phyloP scores from a whole-genome alignment of 2,888 invertebrate genomes.

The Pachycephus smyrnensis region DNA sequence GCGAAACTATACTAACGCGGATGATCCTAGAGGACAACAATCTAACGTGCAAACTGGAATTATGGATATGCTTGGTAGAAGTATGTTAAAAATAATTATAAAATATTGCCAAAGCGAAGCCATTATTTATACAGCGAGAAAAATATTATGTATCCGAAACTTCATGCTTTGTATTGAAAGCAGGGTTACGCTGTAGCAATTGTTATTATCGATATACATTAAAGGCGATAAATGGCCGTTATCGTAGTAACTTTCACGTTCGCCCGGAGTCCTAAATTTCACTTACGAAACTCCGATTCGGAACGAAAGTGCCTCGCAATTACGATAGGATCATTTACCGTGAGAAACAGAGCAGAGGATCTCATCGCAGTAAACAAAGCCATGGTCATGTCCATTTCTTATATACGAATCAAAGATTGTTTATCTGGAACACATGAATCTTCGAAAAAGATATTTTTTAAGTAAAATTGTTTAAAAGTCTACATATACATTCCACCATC shows the following conservation, averaged over 20 bases:
- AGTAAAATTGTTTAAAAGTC: not conserved
- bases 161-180: too few species aligned
- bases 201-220: too few species aligned
- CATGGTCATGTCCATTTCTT: too few species aligned
- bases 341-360: slow-evolving; percentile 55
- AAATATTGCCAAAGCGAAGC: too few species aligned
- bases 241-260: slow-evolving; percentile 44
- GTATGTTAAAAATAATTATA: slow-evolving; percentile 67
- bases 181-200: too few species aligned
- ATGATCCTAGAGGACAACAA: slow-evolving; percentile 70
- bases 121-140: too few species aligned
- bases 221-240: too few species aligned
- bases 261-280: slow-evolving; percentile 52
- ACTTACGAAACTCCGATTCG: slow-evolving; percentile 52
- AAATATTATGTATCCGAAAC: too few species aligned
- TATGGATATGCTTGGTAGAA: slow-evolving; percentile 87
- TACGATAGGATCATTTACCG: slow-evolving; percentile 37
- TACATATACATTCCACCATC: not conserved
- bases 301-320: slow-evolving; percentile 51
- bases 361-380: too few species aligned
- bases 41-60: slow-evolving; percentile 77
- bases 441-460: too few species aligned
- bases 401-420: too few species aligned
- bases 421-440: too few species aligned
- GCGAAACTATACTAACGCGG: slow-evolving; percentile 63